Evolutionary conservation across 2,888 invertebrate genomes (phyloP), one percentile per base, ranked within the genome.

Genomic region (Marronus borbonicus): DNA sequence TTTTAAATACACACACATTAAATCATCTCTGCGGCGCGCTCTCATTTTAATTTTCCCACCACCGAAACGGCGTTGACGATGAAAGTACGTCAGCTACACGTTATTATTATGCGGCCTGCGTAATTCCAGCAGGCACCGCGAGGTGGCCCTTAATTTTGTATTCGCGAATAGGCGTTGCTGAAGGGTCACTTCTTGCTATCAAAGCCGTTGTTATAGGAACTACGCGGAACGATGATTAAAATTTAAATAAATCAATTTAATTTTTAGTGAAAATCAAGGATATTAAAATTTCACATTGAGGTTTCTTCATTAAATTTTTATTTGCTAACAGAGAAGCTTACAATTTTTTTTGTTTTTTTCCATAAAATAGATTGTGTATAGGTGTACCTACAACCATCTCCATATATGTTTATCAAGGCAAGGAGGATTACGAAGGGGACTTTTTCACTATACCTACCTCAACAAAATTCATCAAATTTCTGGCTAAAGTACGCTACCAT

Each of bases 1-100:
- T 58, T 72, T 72, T 72, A 72, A 58, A 58, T 72, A 72, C 72
- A 72, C 58, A 72, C 44, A 72, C 58, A 60, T 60, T 72, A 72
- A 72, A 72, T 72, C 72, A 72, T 72, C 72, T 66, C 68, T 7
- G 10, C 20, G 58, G 36, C 58, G 72, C 58, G 72, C 58, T 36
- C 36, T 58, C 55, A 20, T 72, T 72, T 72, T 72, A 72, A 72
- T 72, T 72, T 72, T 72, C 58, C 58, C 52, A 52, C 39, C 64
- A 64, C 31, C 39, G 44, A n/a, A 62, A 31, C 31, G 31, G 44
- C 65, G 49, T 39, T 44, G 49, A 5, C n/a, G 66, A 44, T 20
- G 66, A 24, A 12, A 49, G 66, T 49, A 66, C 44, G 66, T 66
- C 66, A 49, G 44, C 44, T 66, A 66, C 66, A 66, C 66, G 49